phyloP scores from a whole-genome alignment of 2,797 vertebrate species.

The Pangasius krempfi region DNA sequence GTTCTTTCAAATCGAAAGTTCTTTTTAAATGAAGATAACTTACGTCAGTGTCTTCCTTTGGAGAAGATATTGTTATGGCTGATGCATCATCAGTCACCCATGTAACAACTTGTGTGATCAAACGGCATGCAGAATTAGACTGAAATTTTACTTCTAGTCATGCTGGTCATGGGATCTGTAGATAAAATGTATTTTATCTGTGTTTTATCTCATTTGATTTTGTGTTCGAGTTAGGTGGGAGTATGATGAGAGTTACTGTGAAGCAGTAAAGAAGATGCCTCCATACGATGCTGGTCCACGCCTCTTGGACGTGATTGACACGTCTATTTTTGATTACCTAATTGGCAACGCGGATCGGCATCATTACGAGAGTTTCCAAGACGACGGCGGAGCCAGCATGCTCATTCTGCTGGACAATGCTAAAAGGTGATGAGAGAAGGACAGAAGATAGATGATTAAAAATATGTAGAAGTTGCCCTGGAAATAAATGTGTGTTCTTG shows the following conservation, averaged over 20 bases:
- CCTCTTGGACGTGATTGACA: constrained; percentile 94
- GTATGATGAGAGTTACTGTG: constrained; percentile 97
- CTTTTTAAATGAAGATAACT: neutral
- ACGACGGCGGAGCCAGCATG: constrained; percentile 97
- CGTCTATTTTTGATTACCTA: constrained; percentile 92
- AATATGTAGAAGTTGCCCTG: neutral
- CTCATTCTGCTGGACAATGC: constrained; percentile 97
- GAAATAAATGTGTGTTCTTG: neutral
- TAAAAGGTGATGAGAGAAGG: constrained; percentile 81
- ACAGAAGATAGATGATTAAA: neutral
- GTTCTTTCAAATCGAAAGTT: neutral
- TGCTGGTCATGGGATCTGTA: neutral
- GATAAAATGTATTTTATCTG: neutral
- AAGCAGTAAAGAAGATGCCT: constrained; percentile 96
- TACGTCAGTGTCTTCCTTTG: neutral
- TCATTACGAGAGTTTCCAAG: constrained; percentile 98
- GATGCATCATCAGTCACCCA: neutral
- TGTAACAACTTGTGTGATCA: neutral
- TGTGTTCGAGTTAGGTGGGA: constrained; percentile 84
- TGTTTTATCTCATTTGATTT: neutral
- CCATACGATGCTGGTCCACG: constrained; percentile 93
- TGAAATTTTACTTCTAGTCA: too few species aligned
- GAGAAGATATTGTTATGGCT: too few species aligned
- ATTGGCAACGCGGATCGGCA: constrained; percentile 97
- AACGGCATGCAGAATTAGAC: neutral